Evolutionary conservation across 2,113 vertebrate genomes (phyloP), one percentile per base, ranked within the genome.

Genomic region (Chaetorhynchus papuensis): DNA sequence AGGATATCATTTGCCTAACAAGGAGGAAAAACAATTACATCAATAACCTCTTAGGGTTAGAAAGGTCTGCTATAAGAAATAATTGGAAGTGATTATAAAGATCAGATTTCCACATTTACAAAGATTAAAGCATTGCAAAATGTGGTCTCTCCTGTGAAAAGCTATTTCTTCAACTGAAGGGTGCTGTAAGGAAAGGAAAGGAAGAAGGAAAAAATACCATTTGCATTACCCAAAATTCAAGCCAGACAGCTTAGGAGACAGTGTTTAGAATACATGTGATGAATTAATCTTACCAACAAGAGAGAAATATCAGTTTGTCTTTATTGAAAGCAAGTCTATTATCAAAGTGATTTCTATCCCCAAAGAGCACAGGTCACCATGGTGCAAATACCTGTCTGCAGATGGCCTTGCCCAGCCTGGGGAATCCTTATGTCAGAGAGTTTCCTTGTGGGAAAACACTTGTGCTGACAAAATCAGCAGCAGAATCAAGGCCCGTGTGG

Each of bases 1-100:
- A 88, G 78, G 16, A 50, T 93, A 87, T 87, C 47, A 49, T 97
- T 95, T 94, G 85, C 94, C 72, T 96, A 96, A 95, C 83, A 87
- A 93, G 94, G 47, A 79, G 33, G 70, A 83, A 93, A 83, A 27
- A 87, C 57, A 10, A 60, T 72, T 47, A 84, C 84, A 68, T 69
- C 54, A 88, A 83, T 93, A 80, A 84, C 39, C 71, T 93, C 72
- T 70, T 59, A 42, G 49, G 66, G 77, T 91, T 81, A 87, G 80
- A 52, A 74, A 87, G 69, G 69, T 65, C 84, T 90, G 87, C 79
- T 63, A 56, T 54, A 88, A 87, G 81, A 71, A 77, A 87, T 53
- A 95, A 91, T 79, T 60, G 44, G 31, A 87, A 64, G 66, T 26
- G 81, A 83, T 82, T 74, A 89, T 49, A 94, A 96, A 78, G 37